A percentile compares a stretch with the other conserved stretches of the same genome.
Evolutionary conservation across 1,140 invertebrate genomes (phyloP).

Genomic region (Danaus plexippus): DNA sequence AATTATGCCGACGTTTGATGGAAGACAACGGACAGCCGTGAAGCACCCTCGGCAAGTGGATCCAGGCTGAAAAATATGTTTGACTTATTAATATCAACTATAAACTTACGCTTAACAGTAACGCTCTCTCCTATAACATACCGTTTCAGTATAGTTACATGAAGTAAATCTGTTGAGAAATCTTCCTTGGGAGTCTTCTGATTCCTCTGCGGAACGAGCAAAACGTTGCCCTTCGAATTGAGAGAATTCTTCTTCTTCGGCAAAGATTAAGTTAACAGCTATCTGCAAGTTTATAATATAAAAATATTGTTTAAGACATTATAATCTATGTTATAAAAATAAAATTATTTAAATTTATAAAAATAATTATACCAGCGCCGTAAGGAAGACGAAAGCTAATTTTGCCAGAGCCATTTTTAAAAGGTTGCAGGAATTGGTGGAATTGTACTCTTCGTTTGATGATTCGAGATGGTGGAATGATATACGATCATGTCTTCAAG

Average conservation of each 20-base stretch:
- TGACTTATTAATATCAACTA: too few species aligned
- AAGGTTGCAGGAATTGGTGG: not conserved
- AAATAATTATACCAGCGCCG: slow-evolving; percentile 26
- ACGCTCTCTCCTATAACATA: too few species aligned
- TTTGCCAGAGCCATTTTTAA: slow-evolving; percentile 22
- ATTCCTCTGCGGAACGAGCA: slow-evolving; percentile 1
- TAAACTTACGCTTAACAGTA: too few species aligned
- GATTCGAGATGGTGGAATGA: slow-evolving; percentile 6
- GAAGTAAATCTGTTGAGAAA: not conserved
- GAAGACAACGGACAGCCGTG: slow-evolving; percentile 26
- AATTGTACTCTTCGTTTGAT: slow-evolving; percentile 3
- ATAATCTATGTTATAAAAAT: not conserved
- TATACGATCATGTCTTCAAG: too few species aligned
- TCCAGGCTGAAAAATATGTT: slow-evolving; percentile 29
- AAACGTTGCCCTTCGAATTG: too few species aligned
- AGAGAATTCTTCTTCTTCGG: slow-evolving; percentile 17
- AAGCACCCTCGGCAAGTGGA: slow-evolving; percentile 25
- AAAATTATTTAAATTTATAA: too few species aligned
- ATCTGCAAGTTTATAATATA: slow-evolving; percentile 18
- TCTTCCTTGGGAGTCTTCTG: slow-evolving; percentile 2
- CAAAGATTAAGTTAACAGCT: slow-evolving; percentile 30
- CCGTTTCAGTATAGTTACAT: slow-evolving; percentile 12
- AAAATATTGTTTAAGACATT: slow-evolving; percentile 2
- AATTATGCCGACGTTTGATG: slow-evolving; percentile 26
- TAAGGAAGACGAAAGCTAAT: slow-evolving; percentile 21